Evolutionary conservation across 2,797 vertebrate species (phyloP).

Genomic region (Hydrophis major): DNA sequence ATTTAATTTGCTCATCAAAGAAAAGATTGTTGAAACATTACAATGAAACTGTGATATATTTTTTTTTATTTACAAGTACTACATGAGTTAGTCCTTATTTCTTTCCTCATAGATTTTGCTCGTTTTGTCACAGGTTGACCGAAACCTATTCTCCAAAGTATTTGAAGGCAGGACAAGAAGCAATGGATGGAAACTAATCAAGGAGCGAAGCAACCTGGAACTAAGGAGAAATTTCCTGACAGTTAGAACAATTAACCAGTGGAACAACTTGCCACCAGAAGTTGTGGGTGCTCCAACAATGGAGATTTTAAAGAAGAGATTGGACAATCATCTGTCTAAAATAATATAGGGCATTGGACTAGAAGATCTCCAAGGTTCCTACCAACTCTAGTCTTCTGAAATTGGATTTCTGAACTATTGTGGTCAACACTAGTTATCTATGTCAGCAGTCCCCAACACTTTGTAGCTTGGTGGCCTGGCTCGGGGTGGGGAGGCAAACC

Average conservation of each 20-base stretch:
- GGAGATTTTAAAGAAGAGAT: no score
- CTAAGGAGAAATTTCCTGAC: background rate
- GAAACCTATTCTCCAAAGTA: background rate
- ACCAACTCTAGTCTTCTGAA: background rate
- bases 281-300: no score
- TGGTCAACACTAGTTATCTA: background rate
- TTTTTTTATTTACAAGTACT: background rate
- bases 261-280: no score
- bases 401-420: background rate
- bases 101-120: background rate
- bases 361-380: background rate
- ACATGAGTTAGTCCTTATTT: background rate
- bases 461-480: no score
- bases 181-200: background rate
- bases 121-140: background rate
- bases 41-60: background rate
- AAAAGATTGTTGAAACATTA: background rate
- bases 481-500: no score
- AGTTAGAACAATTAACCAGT: background rate
- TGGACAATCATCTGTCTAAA: no score
- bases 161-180: background rate
- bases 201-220: background rate
- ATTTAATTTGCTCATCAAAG: background rate
- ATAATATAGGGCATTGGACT: background rate
- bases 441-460: no score